phyloP scores from a whole-genome alignment of 2,888 invertebrate species.

The Chymomyza caudatula region DNA sequence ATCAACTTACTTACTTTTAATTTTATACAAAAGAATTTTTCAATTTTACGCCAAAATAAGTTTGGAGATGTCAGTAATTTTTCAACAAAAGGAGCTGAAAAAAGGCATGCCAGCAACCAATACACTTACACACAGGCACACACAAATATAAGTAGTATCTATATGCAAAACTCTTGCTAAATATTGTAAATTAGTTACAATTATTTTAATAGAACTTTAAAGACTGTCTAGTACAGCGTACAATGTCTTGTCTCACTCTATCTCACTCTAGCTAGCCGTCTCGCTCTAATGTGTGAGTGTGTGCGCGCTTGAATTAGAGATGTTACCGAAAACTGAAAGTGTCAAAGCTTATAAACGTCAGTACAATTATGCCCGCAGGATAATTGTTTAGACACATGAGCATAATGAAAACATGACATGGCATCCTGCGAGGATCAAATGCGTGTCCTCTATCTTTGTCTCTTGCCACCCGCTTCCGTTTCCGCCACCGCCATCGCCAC shows the following conservation, averaged over 20 bases:
- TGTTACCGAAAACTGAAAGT: conserved; percentile 70
- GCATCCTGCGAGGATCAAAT: conserved; percentile 71
- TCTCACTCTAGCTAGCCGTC: no score
- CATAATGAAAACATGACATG: conserved; percentile 72
- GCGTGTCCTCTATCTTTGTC: conserved; percentile 3
- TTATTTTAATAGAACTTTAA: conserved; percentile 41
- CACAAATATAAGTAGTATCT: no score
- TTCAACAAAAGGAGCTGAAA: conserved; percentile 41
- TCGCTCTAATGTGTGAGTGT: conserved; percentile 7
- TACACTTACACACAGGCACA: not conserved
- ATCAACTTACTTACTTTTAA: conserved; percentile 55
- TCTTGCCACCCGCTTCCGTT: conserved; percentile 1
- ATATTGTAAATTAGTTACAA: conserved; percentile 51
- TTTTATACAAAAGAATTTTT: conserved; percentile 74
- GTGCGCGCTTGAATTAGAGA: conserved; percentile 33
- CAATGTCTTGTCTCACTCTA: not conserved
- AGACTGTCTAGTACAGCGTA: not conserved
- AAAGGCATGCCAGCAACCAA: not conserved
- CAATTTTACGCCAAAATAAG: conserved; percentile 77
- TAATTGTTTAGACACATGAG: conserved; percentile 74
- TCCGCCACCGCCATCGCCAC: not conserved
- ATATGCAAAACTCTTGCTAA: conserved; percentile 8
- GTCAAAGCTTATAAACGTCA: conserved; percentile 74
- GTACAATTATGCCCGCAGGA: conserved; percentile 73
- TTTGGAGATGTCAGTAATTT: conserved; percentile 72